These are phyloP conservation scores for Chelonus insularis DNA, from an alignment of 1,140 invertebrate genomes.

Conservation along the genomic window DNA sequence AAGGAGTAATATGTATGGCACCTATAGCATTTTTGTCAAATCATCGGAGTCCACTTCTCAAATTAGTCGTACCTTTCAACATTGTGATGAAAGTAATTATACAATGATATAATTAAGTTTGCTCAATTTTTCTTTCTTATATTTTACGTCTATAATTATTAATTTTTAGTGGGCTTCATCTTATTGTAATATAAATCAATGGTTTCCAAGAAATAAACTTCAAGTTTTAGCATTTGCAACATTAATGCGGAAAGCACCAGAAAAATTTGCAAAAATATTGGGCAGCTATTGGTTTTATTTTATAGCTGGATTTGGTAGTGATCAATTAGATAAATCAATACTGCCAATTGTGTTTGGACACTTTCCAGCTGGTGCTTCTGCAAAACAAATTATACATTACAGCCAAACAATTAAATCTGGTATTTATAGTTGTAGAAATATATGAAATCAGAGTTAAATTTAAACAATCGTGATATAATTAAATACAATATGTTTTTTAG, in stretches of 20 bases:
- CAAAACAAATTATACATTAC: slow-evolving; percentile 68
- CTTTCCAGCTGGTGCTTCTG: slow-evolving; percentile 74
- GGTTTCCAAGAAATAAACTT: slow-evolving; percentile 50
- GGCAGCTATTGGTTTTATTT: slow-evolving; percentile 51
- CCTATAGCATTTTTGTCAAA: slow-evolving; percentile 63
- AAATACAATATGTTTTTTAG: slow-evolving; percentile 39
- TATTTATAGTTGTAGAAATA: slow-evolving; percentile 32
- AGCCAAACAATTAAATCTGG: slow-evolving; percentile 60
- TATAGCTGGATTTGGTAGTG: slow-evolving; percentile 54
- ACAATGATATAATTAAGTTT: background rate
- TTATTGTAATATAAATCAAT: slow-evolving; percentile 55
- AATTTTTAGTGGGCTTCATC: slow-evolving; percentile 52
- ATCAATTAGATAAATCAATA: slow-evolving; percentile 57
- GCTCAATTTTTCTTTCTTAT: slow-evolving; percentile 22
- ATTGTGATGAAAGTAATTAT: slow-evolving; percentile 48
- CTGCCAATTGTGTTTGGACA: slow-evolving; percentile 68
- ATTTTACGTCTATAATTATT: slow-evolving; percentile 31
- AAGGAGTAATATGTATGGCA: slow-evolving; percentile 66
- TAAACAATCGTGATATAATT: background rate
- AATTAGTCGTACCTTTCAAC: slow-evolving; percentile 45
- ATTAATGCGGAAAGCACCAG: slow-evolving; percentile 50
- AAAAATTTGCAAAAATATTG: slow-evolving; percentile 46
- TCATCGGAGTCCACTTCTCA: slow-evolving; percentile 51
- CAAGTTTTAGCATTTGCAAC: slow-evolving; percentile 47
- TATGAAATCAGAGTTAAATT: too few species aligned